Conservation (phyloP, 2,888 invertebrate species). For the Papilio protenor region DNA sequence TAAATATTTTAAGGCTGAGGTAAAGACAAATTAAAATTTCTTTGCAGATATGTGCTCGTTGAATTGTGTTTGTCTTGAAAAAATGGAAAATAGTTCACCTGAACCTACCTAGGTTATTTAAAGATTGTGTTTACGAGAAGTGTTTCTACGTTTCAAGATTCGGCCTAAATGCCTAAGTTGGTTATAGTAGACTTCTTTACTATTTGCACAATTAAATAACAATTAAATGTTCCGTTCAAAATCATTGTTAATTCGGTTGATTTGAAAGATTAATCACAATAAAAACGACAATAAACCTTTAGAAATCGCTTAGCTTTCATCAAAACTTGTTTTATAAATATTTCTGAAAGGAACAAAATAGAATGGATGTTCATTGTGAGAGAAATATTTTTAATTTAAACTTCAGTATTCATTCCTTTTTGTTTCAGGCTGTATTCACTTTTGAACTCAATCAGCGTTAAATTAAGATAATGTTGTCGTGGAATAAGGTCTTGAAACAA, state of each 20-base stretch:
- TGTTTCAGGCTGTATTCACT: conserved; percentile 7
- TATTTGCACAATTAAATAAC: neutral
- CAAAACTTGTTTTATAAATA: conserved; percentile 17
- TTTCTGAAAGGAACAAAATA: conserved; percentile 20
- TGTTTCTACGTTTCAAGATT: too few relatives aligned
- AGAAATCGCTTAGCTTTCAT: conserved; percentile 13
- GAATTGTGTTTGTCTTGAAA: too few relatives aligned
- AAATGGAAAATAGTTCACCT: too few relatives aligned
- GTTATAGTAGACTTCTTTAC: too few relatives aligned
- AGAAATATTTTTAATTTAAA: conserved; percentile 19
- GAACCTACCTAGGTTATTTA: too few relatives aligned
- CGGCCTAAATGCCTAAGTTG: too few relatives aligned
- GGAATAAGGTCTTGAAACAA: neutral
- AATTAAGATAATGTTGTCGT: conserved; percentile 4
- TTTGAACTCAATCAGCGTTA: conserved; percentile 15
- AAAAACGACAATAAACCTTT: conserved; percentile 6
- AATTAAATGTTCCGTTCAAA: neutral
- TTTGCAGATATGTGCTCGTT: too few relatives aligned
- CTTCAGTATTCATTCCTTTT: conserved; percentile 13
- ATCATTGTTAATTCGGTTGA: neutral
- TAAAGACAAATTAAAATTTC: too few relatives aligned
- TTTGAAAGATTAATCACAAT: conserved; percentile 3
- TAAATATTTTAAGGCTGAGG: too few relatives aligned
- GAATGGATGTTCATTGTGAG: conserved; percentile 8
- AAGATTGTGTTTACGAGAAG: too few relatives aligned